Evolutionary conservation across 2,113 vertebrate genomes (phyloP).

Genomic region (Haemorhous mexicanus): DNA sequence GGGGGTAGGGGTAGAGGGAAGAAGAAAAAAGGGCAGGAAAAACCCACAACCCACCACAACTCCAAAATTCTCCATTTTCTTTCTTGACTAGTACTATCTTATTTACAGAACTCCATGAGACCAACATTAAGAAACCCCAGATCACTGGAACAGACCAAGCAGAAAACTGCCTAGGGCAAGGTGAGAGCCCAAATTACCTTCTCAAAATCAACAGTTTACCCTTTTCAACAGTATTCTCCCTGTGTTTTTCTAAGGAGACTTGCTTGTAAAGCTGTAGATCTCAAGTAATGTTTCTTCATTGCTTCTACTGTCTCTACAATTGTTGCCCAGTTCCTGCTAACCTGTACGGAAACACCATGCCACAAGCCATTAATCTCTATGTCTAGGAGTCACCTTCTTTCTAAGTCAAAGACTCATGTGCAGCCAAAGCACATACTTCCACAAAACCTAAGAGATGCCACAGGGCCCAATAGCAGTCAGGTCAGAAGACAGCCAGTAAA

Average conservation of each 20-base stretch:
- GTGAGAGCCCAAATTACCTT: background rate
- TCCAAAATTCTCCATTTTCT: background rate
- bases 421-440: background rate
- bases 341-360: accelerated
- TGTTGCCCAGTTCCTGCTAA: background rate
- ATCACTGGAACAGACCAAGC: background rate
- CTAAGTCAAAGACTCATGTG: background rate
- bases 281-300: background rate
- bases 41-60: background rate
- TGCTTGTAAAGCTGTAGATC: background rate
- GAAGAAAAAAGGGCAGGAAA: background rate
- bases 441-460: accelerated
- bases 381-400: background rate
- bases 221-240: background rate
- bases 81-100: background rate
- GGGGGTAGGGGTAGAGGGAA: accelerated
- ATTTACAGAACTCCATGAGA: background rate
- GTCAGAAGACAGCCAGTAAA: background rate
- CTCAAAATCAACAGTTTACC: background rate
- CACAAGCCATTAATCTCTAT: background rate
- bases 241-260: background rate
- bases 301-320: background rate
- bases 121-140: background rate
- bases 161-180: background rate
- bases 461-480: accelerated